Base-by-base conservation (phyloP, 2,113 vertebrate species). In the Telmatochromis brachygnathus region DNA sequence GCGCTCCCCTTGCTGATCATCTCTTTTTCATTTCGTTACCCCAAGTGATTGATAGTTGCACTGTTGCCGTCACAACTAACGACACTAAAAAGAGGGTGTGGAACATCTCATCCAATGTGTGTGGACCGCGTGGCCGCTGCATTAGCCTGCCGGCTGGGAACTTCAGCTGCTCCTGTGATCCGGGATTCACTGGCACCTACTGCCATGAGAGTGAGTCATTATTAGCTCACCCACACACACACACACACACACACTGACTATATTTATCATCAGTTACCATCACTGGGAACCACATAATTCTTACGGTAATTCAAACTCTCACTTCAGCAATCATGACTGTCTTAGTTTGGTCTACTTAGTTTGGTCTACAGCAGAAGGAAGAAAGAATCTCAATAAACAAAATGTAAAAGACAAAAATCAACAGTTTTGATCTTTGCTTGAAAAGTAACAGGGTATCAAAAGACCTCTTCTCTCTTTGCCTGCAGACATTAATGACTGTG, bases 171-270 rank as follows among this genome's bases (percentile, higher is more conserved):
- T 95, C 97, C 82, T 99, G 98, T 28, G 96, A 98, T 30, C 96
- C 96, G 11, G 98, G 98, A 75, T 99, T 99, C 94, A 99, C 98
- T 3, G 98, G 98, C 83, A 94, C 93, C 73, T 98, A 99, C 94
- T 99, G 98, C 93, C 98, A 99, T 5, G 98, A 99, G 95, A 99
- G 98, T 99, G 96, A 97, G 98, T 97, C 56, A 79, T 26, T 53
- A 37, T 75, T 26, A 82, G 13, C 84, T 47, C 28, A 79, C 87
- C 33, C 42, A 23, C 26, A 26, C 6, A 1, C 10, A 17, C 56
- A 28, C 81, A 30, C 55, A 30, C 79, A 60, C 58, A 90, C 79
- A 87, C 82, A 37, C 79, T 54, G 19, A 75, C 92, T 93, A 88
- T 89, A 90, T 93, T 91, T 94, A 90, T 86, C 91, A 85, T 15